Conservation (phyloP, 2,113 vertebrate genomes). For the Brachionichthys hirsutus region DNA sequence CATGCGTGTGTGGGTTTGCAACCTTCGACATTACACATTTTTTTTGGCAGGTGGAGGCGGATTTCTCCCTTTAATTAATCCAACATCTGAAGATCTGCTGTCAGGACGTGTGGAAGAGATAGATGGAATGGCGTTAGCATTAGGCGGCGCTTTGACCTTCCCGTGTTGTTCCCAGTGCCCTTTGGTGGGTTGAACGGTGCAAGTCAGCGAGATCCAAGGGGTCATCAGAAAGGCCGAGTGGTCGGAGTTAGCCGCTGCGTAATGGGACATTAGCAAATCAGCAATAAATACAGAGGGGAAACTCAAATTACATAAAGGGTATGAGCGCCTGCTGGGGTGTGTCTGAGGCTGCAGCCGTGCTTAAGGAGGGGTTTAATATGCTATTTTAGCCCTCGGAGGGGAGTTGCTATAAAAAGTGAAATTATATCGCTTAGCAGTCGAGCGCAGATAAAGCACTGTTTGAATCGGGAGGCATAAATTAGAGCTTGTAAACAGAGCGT, state of each 20-base stretch:
- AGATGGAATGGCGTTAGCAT: too few species aligned
- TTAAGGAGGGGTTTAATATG: conserved; percentile 62
- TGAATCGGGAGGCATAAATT: conserved; percentile 91
- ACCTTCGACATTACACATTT: too few species aligned
- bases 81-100: too few species aligned
- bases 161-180: too few species aligned
- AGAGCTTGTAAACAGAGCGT: conserved; percentile 91
- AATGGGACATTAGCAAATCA: conserved; percentile 46
- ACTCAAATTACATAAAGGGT: conserved; percentile 45
- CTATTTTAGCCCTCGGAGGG: conserved; percentile 57
- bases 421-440: conserved; percentile 91
- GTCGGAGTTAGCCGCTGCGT: conserved; percentile 54
- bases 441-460: conserved; percentile 87
- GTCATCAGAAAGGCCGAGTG: conserved; percentile 50
- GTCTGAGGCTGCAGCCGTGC: conserved; percentile 46
- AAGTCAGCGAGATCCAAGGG: conserved; percentile 25
- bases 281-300: conserved; percentile 62
- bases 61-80: too few species aligned
- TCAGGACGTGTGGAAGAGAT: too few species aligned
- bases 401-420: conserved; percentile 76
- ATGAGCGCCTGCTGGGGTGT: conserved; percentile 27
- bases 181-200: not conserved
- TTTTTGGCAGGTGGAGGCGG: too few species aligned
- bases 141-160: too few species aligned
- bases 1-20: too few species aligned